Base-by-base conservation (phyloP, 2,113 vertebrate species). In the Onychorhynchus coronatus region DNA sequence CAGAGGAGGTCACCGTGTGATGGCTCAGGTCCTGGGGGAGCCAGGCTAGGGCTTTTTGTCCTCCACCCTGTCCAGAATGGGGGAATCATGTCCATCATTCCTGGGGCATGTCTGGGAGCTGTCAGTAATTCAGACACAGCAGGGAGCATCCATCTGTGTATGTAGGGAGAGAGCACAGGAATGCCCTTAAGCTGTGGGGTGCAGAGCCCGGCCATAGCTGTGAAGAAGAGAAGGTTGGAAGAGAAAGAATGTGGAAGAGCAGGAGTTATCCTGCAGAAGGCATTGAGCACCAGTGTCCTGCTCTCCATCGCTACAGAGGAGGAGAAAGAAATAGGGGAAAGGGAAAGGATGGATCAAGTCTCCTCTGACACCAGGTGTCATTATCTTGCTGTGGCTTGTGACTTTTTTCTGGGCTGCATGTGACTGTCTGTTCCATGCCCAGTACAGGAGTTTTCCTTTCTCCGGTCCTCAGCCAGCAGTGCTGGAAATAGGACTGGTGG, bases 311-410 rank as follows among this genome's bases (percentile, higher is more conserved):
- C 4, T 61, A 21, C 5, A 12, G 67, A 46, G 0, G 50, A 52
- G 0, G 63, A 66, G 49, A 31, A 61, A 68, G 53, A 95, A 96
- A 52, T 44, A 89, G 87, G 56, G 80, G 44, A 95, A 92, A 94
- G 80, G 84, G 52, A 89, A 93, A 84, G 76, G 46, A 35, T 80
- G 88, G 72, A 91, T 95, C 74, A 47, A 46, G 58, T 94, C 89
- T 94, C 77, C 77, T 39, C 30, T 18, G n/a, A 25, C 3, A 5
- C 66, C 70, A 86, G 73, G 47, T 62, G 66, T 50, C 8, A 1
- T 79, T 47, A 52, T 19, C 52, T 50, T 72, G 39, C 68, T 31
- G 2, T 63, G 83, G 61, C 89, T 78, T 28, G 61, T 89, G 87
- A 89, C 84, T 81, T 42, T 72, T 55, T 63, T 68, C 73, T n/a